These are phyloP conservation scores for Diarsia brunnea DNA, from an alignment of 2,888 invertebrate genomes.

Conservation along the genomic window DNA sequence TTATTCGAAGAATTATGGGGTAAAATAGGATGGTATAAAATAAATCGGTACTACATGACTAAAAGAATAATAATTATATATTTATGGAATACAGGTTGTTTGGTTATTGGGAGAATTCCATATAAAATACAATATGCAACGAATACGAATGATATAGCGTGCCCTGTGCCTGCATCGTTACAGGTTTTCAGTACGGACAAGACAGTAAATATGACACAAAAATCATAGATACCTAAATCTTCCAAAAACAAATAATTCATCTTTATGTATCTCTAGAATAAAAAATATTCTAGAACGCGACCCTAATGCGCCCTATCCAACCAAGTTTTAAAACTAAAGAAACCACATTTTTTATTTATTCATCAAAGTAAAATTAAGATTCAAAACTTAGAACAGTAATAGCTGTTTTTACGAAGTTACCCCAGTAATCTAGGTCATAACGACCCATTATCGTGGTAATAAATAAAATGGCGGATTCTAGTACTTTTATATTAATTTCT, in stretches of 20 bases:
- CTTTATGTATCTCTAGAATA: background rate
- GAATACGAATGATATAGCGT: too few relatives aligned
- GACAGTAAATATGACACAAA: background rate
- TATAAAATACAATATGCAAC: too few relatives aligned
- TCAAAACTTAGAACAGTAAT: slow-evolving; percentile 9
- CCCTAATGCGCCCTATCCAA: background rate
- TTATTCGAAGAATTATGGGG: background rate
- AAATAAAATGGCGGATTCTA: slow-evolving; percentile 7
- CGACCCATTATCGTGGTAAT: background rate
- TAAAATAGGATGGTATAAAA: background rate
- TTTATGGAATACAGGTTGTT: too few relatives aligned
- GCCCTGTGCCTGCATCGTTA: background rate
- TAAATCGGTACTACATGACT: background rate
- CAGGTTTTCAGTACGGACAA: background rate
- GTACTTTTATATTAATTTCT: background rate
- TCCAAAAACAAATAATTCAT: background rate
- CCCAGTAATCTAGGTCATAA: slow-evolving; percentile 8
- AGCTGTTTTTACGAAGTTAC: slow-evolving; percentile 5
- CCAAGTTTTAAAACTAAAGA: background rate
- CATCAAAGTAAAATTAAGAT: slow-evolving; percentile 1
- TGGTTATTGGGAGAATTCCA: too few relatives aligned
- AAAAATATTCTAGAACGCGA: background rate
- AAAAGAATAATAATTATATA: too few relatives aligned
- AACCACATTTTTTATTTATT: slow-evolving; percentile 19
- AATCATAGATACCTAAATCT: background rate